A percentile compares a stretch with the other conserved stretches of the same genome.
phyloP scores from a whole-genome alignment of 2,888 invertebrate genomes.

The Microplitis deprimator region DNA sequence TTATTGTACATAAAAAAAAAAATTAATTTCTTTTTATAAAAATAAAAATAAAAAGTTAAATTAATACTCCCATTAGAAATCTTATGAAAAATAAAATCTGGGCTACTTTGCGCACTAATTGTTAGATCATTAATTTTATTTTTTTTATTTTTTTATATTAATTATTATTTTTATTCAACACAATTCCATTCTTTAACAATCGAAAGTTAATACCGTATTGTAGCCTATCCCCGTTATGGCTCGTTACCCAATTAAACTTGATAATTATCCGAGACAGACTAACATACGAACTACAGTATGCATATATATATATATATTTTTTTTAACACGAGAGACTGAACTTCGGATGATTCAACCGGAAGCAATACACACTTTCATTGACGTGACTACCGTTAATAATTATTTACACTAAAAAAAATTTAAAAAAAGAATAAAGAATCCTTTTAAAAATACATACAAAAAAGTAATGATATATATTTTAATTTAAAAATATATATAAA shows the following conservation, averaged over 20 bases:
- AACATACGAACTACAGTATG: neutral
- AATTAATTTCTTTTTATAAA: no score
- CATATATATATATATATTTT: neutral
- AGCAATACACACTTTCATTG: conserved; percentile 11
- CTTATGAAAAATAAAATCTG: no score
- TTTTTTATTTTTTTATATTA: neutral
- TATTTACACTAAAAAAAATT: neutral
- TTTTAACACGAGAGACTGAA: conserved; percentile 8
- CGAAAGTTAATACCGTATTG: neutral
- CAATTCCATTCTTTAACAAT: neutral
- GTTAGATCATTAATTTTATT: no score
- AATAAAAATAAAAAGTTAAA: no score
- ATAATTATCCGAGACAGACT: conserved; percentile 56
- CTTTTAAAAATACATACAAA: no score
- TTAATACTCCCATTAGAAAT: no score
- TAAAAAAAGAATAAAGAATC: no score
- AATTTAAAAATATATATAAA: no score
- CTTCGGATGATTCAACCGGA: conserved; percentile 35
- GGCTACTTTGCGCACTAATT: no score
- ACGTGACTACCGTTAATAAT: neutral
- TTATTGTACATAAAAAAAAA: no score
- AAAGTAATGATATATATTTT: no score
- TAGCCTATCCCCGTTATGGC: conserved; percentile 49
- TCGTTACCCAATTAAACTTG: conserved; percentile 65
- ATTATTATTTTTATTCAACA: neutral